phyloP scores from a whole-genome alignment of 2,113 vertebrate species.

The Rhinopomastus cyanomelas region DNA sequence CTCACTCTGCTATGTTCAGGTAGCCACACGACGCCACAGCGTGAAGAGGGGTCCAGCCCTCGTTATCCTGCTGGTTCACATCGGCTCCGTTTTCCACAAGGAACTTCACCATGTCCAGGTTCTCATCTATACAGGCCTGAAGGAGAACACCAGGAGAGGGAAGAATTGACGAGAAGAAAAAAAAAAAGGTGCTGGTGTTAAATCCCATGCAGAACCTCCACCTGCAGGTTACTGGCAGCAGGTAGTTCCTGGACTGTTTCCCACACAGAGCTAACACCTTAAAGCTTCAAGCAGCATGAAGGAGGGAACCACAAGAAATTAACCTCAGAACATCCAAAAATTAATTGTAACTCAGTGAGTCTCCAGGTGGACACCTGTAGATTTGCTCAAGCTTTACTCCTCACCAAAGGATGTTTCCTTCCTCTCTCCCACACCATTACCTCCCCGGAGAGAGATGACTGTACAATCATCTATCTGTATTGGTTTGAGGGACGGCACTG shows the following conservation, averaged over 20 bases:
- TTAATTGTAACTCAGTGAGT: background rate
- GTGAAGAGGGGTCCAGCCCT: constrained; percentile 95
- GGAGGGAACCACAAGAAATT: background rate
- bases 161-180: background rate
- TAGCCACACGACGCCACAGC: constrained; percentile 92
- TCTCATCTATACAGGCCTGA: constrained; percentile 95
- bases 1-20: constrained; percentile 92
- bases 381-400: background rate
- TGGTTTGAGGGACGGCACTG: background rate
- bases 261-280: background rate
- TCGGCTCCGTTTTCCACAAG: constrained; percentile 85
- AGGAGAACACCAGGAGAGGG: background rate
- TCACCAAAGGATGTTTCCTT: background rate
- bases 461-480: background rate
- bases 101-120: constrained; percentile 91
- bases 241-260: background rate
- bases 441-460: accelerated
- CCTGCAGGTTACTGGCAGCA: background rate
- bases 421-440: background rate
- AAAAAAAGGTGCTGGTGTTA: background rate
- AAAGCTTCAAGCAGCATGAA: background rate
- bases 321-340: background rate
- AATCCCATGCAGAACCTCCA: background rate
- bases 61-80: constrained; percentile 92
- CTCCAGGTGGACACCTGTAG: background rate